A percentile compares a stretch with the other conserved stretches of the same genome.
phyloP scores from a whole-genome alignment of 2,888 invertebrate genomes.

The Diarsia brunnea region DNA sequence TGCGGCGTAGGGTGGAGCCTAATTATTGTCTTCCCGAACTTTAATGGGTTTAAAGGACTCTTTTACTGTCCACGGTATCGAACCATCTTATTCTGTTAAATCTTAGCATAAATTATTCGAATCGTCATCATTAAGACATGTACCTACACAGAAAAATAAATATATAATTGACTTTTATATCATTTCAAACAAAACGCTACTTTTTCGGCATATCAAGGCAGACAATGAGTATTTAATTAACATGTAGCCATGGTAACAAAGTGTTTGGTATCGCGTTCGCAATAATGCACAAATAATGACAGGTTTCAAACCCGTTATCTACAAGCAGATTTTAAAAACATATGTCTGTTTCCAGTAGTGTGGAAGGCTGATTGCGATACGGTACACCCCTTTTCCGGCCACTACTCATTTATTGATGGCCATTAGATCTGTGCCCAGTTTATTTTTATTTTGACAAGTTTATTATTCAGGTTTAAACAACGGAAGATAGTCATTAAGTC shows the following conservation, averaged over 20 bases:
- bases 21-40: background rate
- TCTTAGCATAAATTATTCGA: background rate
- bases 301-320: conserved; percentile 47
- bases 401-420: conserved; percentile 37
- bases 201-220: conserved; percentile 14
- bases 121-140: background rate
- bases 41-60: background rate
- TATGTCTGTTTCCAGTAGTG: conserved; percentile 37
- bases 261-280: conserved; percentile 37
- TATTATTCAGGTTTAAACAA: conserved; percentile 7
- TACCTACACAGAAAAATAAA: background rate
- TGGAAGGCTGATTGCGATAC: conserved; percentile 25
- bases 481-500: background rate
- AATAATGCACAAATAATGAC: conserved; percentile 65
- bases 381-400: conserved; percentile 50
- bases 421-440: background rate
- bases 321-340: conserved; percentile 49
- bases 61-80: background rate
- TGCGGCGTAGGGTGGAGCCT: too few relatives aligned
- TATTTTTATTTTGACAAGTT: conserved; percentile 19
- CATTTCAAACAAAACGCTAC: conserved; percentile 2
- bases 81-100: background rate
- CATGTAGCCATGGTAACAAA: conserved; percentile 22
- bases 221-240: conserved; percentile 46
- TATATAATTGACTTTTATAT: background rate